A percentile compares a stretch with the other conserved stretches of the same genome.
Evolutionary conservation across 2,113 vertebrate genomes (phyloP).

Genomic region (Oophaga pumilio): DNA sequence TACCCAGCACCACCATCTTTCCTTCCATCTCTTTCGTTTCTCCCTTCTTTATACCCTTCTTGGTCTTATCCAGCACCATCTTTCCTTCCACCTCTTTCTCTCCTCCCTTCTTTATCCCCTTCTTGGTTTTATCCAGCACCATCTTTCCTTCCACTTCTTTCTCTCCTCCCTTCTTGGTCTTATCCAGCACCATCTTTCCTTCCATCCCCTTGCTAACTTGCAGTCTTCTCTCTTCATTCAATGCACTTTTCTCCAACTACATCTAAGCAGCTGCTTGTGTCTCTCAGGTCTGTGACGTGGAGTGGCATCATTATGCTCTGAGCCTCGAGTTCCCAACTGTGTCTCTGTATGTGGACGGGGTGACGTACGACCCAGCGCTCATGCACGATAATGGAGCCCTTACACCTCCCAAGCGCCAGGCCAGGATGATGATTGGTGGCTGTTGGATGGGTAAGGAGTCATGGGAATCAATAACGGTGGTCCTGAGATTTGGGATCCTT

Average conservation of each 20-base stretch:
- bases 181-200: neutral
- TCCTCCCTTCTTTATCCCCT: neutral
- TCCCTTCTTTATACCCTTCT: neutral
- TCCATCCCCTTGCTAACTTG: neutral
- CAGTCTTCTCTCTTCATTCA: neutral
- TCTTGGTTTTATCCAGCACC: no score
- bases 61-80: no score
- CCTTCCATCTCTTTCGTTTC: neutral
- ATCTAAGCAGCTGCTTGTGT: no score
- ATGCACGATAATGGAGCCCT: conserved; percentile 96
- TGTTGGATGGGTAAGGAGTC: conserved; percentile 81
- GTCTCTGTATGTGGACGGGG: conserved; percentile 90
- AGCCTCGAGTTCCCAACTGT: conserved; percentile 95
- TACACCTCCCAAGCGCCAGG: conserved; percentile 81
- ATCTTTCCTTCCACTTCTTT: neutral
- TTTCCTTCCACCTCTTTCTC: neutral
- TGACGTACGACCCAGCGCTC: conserved; percentile 95
- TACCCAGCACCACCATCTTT: neutral
- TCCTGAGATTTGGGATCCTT: neutral
- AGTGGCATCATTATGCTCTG: conserved; percentile 96
- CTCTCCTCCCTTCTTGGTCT: neutral
- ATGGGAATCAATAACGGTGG: neutral
- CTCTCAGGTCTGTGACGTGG: conserved; percentile 87
- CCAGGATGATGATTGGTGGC: conserved; percentile 89
- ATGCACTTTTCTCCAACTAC: neutral